These are phyloP conservation scores for Plotosus lineatus DNA, from an alignment of 2,113 vertebrate genomes.

Conservation along the genomic window DNA sequence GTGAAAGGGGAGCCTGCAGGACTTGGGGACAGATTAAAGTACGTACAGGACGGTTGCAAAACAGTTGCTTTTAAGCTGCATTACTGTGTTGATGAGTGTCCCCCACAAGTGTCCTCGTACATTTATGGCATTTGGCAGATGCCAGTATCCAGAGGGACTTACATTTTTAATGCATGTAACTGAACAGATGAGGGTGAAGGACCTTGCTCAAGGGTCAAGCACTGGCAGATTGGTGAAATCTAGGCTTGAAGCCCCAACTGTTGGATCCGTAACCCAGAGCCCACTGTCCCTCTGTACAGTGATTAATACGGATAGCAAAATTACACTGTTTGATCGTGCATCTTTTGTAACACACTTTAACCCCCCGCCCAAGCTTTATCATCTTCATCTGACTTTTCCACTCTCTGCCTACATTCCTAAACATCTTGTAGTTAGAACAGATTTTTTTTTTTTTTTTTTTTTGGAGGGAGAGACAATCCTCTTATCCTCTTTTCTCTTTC, in stretches of 20 bases:
- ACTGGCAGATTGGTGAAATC: too few species aligned
- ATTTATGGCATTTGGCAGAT: too few species aligned
- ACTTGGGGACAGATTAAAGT: constrained; percentile 11
- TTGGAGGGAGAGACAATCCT: background rate
- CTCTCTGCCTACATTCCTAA: constrained; percentile 53
- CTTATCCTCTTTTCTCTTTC: too few species aligned
- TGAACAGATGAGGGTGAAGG: too few species aligned
- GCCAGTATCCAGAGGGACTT: too few species aligned
- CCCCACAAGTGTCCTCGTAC: constrained; percentile 19
- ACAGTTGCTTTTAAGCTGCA: constrained; percentile 11
- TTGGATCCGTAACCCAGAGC: too few species aligned
- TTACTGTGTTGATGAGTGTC: background rate
- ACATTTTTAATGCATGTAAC: too few species aligned
- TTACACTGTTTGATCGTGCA: background rate
- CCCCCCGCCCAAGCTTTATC: constrained; percentile 24
- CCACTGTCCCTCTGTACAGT: too few species aligned
- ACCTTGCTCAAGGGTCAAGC: too few species aligned
- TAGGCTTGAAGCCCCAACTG: too few species aligned
- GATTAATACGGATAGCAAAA: constrained; percentile 31
- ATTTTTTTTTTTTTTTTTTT: too few species aligned
- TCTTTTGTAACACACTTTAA: constrained; percentile 41
- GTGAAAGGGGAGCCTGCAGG: background rate
- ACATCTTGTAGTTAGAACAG: background rate
- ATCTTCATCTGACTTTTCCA: constrained; percentile 54
- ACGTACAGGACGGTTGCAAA: background rate